These are phyloP conservation scores for Boleophthalmus pectinirostris DNA, from an alignment of 2,113 vertebrate genomes.

Conservation along the genomic window DNA sequence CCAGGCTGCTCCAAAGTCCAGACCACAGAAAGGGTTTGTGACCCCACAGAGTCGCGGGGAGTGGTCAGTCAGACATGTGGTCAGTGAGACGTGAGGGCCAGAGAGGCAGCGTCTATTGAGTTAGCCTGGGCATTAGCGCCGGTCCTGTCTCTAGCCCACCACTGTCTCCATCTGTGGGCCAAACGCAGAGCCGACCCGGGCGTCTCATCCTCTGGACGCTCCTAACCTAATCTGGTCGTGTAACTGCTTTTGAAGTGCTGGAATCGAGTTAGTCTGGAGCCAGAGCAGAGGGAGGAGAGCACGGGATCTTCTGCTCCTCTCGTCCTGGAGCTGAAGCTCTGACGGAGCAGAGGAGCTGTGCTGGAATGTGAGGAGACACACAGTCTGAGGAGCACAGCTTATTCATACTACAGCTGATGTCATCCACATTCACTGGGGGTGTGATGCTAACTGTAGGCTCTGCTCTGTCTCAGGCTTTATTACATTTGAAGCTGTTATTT, in stretches of 20 bases:
- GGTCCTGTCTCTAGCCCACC: constrained; percentile 47
- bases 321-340: neutral
- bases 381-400: neutral
- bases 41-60: constrained; percentile 4
- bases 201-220: constrained; percentile 42
- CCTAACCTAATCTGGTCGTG: constrained; percentile 61
- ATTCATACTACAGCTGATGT: too few species aligned
- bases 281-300: constrained; percentile 42
- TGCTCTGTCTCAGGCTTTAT: too few species aligned
- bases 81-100: constrained; percentile 48
- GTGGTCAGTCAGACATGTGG: constrained; percentile 47
- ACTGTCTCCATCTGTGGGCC: constrained; percentile 33
- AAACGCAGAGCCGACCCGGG: neutral
- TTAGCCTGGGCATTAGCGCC: constrained; percentile 61
- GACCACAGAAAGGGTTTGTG: neutral
- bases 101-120: constrained; percentile 44
- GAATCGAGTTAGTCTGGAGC: constrained; percentile 71
- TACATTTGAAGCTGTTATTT: too few species aligned
- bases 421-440: too few species aligned
- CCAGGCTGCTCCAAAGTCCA: constrained; percentile 3
- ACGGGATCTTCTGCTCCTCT: constrained; percentile 18
- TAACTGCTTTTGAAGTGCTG: constrained; percentile 62
- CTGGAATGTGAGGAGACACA: neutral
- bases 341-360: constrained; percentile 4
- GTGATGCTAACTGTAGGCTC: too few species aligned